Evolutionary conservation across 2,797 vertebrate genomes (phyloP), one percentile per base, ranked within the genome.

Genomic region (Coranthus polyacanthus): DNA sequence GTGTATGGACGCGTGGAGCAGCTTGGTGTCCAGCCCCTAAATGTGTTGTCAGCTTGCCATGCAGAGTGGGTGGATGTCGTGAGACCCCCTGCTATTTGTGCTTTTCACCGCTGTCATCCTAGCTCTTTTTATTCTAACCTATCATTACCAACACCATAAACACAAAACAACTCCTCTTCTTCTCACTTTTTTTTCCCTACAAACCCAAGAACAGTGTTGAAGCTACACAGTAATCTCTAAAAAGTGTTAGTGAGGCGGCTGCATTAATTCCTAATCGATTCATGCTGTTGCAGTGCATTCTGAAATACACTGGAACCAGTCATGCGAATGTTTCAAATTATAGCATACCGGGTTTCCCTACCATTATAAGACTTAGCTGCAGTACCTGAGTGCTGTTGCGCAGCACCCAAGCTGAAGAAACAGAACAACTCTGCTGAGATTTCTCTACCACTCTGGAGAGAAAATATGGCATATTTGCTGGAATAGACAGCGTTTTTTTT

Each of bases 1-100:
- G 80, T 74, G 47, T 73, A 20, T 59, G 29, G 46, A 45, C 32
- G 34, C 4, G 68, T 24, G 34, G 41, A 67, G 54, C 46, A 70
- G 64, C 60, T 60, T 12, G 1, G 29, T 72, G 54, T 75, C 72
- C 75, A 70, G 63, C 75, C 75, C 70, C 79, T 85, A 41, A 77
- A 79, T 70, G 72, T 76, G 75, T 68, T 79, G 78, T 75, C 75
- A 76, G 76, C 60, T 72, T 51, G 64, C 75, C 52, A 47, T 62
- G 51, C 66, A 56, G 79, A 83, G 89, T 89, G 79, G 88, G 90
- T 54, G 86, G 86, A 83, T 73, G 84, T 90, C 86, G 83, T 90
- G 86, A 86, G 86, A 72, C 69, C 78, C 75, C 79, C 70, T 66
- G 65, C 57, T 66, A 37, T 70, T 71, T 63, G 61, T 44, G 54